Evolutionary conservation across 2,797 vertebrate genomes (phyloP).

Genomic region (Typhlichthys eigenmanni): DNA sequence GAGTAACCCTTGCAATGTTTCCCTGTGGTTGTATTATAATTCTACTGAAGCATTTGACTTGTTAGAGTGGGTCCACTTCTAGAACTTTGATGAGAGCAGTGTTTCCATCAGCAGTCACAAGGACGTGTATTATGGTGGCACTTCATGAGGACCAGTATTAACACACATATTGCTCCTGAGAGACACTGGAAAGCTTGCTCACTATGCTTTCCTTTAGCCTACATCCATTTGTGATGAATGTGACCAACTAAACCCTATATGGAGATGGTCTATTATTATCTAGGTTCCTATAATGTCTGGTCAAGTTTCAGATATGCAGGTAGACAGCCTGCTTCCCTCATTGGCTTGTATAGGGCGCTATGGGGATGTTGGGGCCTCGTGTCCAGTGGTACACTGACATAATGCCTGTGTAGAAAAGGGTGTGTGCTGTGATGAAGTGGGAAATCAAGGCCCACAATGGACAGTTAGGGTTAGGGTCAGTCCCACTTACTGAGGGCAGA

Average conservation of each 20-base stretch:
- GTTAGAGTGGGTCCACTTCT: slow-evolving; percentile 43
- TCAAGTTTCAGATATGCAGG: not conserved
- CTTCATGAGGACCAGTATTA: slow-evolving; percentile 55
- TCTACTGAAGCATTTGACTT: slow-evolving; percentile 13
- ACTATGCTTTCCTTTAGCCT: not conserved
- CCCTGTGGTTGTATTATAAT: slow-evolving; percentile 7
- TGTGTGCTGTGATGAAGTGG: not conserved
- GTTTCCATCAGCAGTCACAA: slow-evolving; percentile 66
- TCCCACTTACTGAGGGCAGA: not conserved
- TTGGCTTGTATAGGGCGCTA: slow-evolving; percentile 14
- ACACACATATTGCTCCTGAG: slow-evolving; percentile 48
- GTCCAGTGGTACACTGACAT: not conserved
- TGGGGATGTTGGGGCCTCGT: not conserved
- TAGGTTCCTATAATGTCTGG: no score
- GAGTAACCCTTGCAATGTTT: not conserved
- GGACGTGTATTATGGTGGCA: slow-evolving; percentile 59
- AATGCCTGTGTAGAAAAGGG: not conserved
- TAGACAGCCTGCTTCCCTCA: slow-evolving; percentile 22
- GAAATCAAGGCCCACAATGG: not conserved
- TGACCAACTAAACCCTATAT: not conserved
- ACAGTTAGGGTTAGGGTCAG: not conserved
- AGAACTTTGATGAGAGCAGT: slow-evolving; percentile 45
- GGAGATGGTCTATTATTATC: no score
- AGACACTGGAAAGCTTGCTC: slow-evolving; percentile 55
- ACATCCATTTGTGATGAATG: slow-evolving; percentile 1